Evolutionary conservation across 2,797 vertebrate species (phyloP).

Genomic region (Taenioides sp.): DNA sequence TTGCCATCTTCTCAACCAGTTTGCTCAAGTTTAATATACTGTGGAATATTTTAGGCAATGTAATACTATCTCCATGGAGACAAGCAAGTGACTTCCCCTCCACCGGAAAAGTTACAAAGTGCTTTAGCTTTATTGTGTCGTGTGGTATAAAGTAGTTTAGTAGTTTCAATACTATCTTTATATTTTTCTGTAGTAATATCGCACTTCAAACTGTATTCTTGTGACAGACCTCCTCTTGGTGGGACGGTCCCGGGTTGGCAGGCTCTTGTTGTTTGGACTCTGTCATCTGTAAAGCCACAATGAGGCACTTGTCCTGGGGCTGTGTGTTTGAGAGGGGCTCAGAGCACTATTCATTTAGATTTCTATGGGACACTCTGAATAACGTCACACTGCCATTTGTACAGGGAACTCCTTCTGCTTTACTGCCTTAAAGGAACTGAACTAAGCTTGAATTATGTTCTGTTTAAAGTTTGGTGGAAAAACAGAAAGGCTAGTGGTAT

Average conservation of each 20-base stretch:
- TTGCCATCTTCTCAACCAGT: no score
- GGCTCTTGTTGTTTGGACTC: conserved; percentile 56
- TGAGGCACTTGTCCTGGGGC: conserved; percentile 53
- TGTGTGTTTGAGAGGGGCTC: conserved; percentile 25
- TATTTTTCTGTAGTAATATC: no score
- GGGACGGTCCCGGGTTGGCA: conserved; percentile 42
- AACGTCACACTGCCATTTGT: conserved; percentile 18
- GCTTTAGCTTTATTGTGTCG: no score
- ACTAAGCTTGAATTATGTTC: background rate
- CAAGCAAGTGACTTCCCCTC: no score
- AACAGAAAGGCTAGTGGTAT: background rate
- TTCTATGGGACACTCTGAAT: conserved; percentile 37
- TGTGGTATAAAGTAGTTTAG: no score
- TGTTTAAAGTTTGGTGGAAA: background rate
- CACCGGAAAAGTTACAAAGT: no score
- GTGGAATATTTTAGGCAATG: no score
- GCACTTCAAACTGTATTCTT: no score
- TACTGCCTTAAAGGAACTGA: background rate
- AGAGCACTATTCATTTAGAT: conserved; percentile 48
- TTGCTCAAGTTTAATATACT: no score
- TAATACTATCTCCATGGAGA: no score
- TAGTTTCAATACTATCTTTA: no score
- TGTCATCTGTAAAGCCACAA: conserved; percentile 67
- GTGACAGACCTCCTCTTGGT: conserved; percentile 16
- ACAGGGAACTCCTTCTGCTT: conserved; percentile 5